A percentile compares a stretch with the other conserved stretches of the same genome.
Conservation (phyloP, 1,140 invertebrate genomes). For the Drosophila albomicans region DNA sequence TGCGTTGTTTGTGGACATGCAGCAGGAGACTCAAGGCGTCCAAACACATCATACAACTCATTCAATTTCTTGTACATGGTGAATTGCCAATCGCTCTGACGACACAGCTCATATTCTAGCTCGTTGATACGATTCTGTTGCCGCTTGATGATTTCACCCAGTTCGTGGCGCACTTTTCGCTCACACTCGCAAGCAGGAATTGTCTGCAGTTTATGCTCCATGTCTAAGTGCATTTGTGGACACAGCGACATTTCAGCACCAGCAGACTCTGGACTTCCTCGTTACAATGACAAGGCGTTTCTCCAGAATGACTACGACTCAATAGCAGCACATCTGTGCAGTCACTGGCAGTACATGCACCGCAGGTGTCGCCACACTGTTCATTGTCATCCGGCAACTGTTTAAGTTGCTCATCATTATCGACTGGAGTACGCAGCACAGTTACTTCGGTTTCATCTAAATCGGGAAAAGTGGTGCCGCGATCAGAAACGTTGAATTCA, state of each 20-base stretch:
- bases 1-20: not conserved
- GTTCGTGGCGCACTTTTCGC: constrained; percentile 26
- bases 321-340: constrained; percentile 74
- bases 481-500: constrained; percentile 53
- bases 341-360: constrained; percentile 6
- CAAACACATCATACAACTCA: constrained; percentile 60
- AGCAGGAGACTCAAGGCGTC: not conserved
- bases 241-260: no score
- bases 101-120: constrained; percentile 49
- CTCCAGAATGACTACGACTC: constrained; percentile 35
- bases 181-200: constrained; percentile 42
- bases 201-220: not conserved
- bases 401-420: constrained; percentile 38
- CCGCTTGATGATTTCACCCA: constrained; percentile 46
- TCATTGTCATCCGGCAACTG: not conserved
- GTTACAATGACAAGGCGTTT: constrained; percentile 45
- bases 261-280: no score
- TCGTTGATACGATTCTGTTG: constrained; percentile 52
- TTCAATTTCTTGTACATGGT: constrained; percentile 52
- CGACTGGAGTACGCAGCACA: constrained; percentile 38
- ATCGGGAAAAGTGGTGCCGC: constrained; percentile 42
- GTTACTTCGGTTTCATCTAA: constrained; percentile 58
- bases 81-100: constrained; percentile 46
- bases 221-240: not conserved
- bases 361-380: constrained; percentile 12